Percentiles rank a stretch among this genome's conserved stretches.
phyloP scores from a whole-genome alignment of 2,797 vertebrate species.

The Aselliscus stoliczkanus region DNA sequence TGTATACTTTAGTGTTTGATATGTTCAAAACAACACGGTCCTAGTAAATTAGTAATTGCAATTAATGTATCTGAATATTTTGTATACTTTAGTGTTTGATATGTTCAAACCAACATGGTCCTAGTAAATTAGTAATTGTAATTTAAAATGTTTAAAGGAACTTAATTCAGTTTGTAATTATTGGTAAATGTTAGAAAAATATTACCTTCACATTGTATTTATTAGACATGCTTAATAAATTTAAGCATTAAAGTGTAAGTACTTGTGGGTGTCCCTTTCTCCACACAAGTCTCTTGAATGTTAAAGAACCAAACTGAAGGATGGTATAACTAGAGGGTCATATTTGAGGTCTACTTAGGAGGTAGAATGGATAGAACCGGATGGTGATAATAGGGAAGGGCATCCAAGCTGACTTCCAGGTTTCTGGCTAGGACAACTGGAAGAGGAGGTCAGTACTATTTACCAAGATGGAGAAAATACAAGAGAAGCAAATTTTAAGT shows the following conservation, averaged over 20 bases:
- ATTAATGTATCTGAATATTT: neutral
- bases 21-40: neutral
- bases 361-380: neutral
- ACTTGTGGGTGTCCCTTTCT: neutral
- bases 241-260: neutral
- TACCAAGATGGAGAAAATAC: neutral
- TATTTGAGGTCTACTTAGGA: neutral
- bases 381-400: neutral
- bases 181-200: neutral
- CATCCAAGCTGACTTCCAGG: neutral
- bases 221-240: constrained; percentile 8
- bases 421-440: neutral
- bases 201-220: neutral
- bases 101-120: neutral
- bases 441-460: neutral
- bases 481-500: neutral
- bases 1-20: neutral
- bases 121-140: neutral
- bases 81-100: neutral
- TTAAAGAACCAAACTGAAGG: neutral
- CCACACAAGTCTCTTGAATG: neutral
- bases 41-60: too few relatives aligned
- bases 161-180: constrained; percentile 16
- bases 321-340: neutral
- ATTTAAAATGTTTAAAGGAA: neutral